These are phyloP conservation scores for Echinops telfairi DNA, from an alignment of 2,113 vertebrate genomes.

Conservation along the genomic window DNA sequence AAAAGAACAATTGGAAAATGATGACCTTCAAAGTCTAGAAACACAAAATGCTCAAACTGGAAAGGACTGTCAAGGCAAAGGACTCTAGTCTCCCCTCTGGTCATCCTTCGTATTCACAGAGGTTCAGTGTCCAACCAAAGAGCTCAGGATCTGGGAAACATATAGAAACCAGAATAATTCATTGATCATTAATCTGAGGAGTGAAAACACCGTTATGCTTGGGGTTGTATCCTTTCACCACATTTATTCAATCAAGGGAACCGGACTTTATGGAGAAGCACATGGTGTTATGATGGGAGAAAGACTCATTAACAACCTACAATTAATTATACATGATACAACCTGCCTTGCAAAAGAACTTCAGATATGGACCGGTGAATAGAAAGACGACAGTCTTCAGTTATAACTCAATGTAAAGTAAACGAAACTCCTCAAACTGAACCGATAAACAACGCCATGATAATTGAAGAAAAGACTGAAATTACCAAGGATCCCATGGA, in stretches of 20 bases:
- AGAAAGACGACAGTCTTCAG: not conserved
- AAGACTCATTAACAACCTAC: not conserved
- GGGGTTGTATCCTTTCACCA: not conserved
- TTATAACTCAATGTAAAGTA: too few relatives aligned
- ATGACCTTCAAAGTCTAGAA: constrained; percentile 29
- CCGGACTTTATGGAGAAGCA: not conserved
- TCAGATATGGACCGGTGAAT: not conserved
- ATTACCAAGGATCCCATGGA: not conserved
- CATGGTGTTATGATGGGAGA: not conserved
- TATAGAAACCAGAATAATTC: not conserved
- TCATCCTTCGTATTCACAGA: not conserved
- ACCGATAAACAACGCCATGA: not conserved
- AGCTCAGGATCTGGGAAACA: constrained; percentile 19
- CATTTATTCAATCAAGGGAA: not conserved
- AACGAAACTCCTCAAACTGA: not conserved
- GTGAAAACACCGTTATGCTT: not conserved
- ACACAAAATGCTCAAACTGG: not conserved
- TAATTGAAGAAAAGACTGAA: not conserved
- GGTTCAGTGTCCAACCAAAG: not conserved
- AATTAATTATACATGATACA: too few relatives aligned
- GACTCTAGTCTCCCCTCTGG: not conserved
- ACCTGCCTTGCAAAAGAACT: not conserved
- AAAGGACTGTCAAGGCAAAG: not conserved
- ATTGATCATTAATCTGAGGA: not conserved
- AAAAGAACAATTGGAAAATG: constrained; percentile 55